Evolutionary conservation across 2,797 vertebrate genomes (phyloP), one percentile per base, ranked within the genome.

Genomic region (Lates japonicus): DNA sequence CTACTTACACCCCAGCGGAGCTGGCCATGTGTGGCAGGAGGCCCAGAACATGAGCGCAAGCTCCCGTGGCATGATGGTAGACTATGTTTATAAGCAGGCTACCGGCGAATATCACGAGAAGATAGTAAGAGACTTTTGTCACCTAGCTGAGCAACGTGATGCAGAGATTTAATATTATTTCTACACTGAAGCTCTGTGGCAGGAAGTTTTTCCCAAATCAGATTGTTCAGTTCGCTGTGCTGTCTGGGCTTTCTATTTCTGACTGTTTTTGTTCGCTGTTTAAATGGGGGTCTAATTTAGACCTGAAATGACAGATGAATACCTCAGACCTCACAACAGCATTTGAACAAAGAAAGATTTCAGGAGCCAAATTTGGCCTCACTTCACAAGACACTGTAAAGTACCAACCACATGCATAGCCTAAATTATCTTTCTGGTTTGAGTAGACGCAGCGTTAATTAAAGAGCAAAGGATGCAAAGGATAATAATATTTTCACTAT

Each of bases 31-130:
- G 98, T 99, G 98, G 98, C 98, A 99, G 91, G 98, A 99, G 94
- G 98, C 98, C 87, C 96, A 97, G 98, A 98, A 76, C 98, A 99
- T 80, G 98, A 98, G 96, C 97, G 98, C 77, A 98, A 98, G 94
- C 96, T 99, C n/a, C 70, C 97, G 98, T 22, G 97, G 98, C 80
- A 98, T 99, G 98, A 99, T 99, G 98, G 98, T 99, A 7, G 97
- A 99, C 83, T n/a, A n/a, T n/a, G n/a, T n/a, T n/a, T 98, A 99
- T 92, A 98, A 98, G 75, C 97, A 29, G 98, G 97, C 0, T 97
- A 99, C 7, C 95, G 97, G 44, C 84, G 97, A 99, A 76, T 98
- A 98, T 94, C 98, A 99, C 11, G 98, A 98, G 75, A 99, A 99
- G 84, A 98, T 98, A 1, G 98, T 98, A 94, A 96, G 97, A 78